Conservation (phyloP, 2,888 invertebrate species). For the Tenthredo distinguenda region DNA sequence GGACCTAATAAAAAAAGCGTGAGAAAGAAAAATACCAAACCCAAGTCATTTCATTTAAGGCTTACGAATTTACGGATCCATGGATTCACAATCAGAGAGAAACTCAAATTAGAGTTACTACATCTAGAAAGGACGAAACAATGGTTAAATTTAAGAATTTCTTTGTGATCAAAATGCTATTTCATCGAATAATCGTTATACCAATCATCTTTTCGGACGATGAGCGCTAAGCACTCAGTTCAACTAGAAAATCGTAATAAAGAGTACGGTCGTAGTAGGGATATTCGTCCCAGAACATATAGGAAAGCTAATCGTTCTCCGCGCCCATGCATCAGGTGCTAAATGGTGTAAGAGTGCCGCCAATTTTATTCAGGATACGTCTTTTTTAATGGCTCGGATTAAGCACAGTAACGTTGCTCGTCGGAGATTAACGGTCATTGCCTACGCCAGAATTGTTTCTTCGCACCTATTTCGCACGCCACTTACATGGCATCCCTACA, state of each 20-base stretch:
- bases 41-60: not conserved
- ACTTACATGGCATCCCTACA: not conserved
- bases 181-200: not conserved
- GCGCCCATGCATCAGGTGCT: slow-evolving; percentile 51
- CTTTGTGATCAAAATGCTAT: not conserved
- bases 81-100: slow-evolving; percentile 3
- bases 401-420: slow-evolving; percentile 31
- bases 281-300: slow-evolving; percentile 41
- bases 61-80: slow-evolving; percentile 10
- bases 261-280: slow-evolving; percentile 21
- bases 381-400: slow-evolving; percentile 51
- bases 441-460: slow-evolving; percentile 28
- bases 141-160: not conserved
- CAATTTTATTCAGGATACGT: slow-evolving; percentile 42
- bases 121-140: too few species aligned
- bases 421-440: slow-evolving; percentile 48
- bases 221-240: not conserved
- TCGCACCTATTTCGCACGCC: not conserved
- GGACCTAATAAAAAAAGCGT: not conserved
- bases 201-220: not conserved
- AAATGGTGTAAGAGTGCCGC: slow-evolving; percentile 54
- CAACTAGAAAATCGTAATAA: slow-evolving; percentile 42
- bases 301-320: slow-evolving; percentile 49
- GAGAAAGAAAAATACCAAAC: not conserved
- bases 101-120: not conserved